Evolutionary conservation across 2,888 invertebrate species (phyloP), one percentile per base, ranked within the genome.

Genomic region (Protodeltote pygarga): DNA sequence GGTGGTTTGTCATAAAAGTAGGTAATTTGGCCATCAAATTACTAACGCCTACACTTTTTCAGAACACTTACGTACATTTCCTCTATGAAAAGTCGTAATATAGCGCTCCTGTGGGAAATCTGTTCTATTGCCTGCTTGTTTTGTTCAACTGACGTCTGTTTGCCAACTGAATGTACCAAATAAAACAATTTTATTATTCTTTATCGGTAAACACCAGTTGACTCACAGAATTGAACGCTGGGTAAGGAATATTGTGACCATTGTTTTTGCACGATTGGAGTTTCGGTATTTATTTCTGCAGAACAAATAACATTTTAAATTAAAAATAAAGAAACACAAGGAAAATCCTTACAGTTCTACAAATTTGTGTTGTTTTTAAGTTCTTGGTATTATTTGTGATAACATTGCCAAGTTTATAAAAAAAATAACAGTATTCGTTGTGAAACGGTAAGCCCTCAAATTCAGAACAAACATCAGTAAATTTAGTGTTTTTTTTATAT

Each of bases 121-220:
- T 81, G 69, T 77, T 79, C 77, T 84, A 88, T 88, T 82, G 86
- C 85, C 79, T 73, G 83, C 85, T 85, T 85, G 81, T 88, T 85
- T 79, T 81, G 81, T 79, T 79, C 75, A 80, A 80, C 81, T 83
- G 83, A 81, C 81, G 75, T 77, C 72, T 76, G 75, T 71, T 71
- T 71, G 68, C 65, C 69, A 74, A 35, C 78, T 74, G 73, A 75
- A 73, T 76, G 77, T 78, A 75, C 74, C 42, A 51, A 55, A 65
- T 63, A 48, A 68, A 63, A 63, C 54, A 59, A 52, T 46, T 50
- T 49, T 67, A 60, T 59, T 63, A 64, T 62, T 57, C 14, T 51
- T 44, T 65, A 62, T 59, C 57, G 49, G 49, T 62, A 64, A 45
- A 61, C 44, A 51, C 41, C 37, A 51, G 65, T 64, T 53, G 58